A percentile compares a stretch with the other conserved stretches of the same genome.
These are phyloP conservation scores for Conus canariensis DNA, from an alignment of 2,888 invertebrate genomes.

Conservation along the genomic window DNA sequence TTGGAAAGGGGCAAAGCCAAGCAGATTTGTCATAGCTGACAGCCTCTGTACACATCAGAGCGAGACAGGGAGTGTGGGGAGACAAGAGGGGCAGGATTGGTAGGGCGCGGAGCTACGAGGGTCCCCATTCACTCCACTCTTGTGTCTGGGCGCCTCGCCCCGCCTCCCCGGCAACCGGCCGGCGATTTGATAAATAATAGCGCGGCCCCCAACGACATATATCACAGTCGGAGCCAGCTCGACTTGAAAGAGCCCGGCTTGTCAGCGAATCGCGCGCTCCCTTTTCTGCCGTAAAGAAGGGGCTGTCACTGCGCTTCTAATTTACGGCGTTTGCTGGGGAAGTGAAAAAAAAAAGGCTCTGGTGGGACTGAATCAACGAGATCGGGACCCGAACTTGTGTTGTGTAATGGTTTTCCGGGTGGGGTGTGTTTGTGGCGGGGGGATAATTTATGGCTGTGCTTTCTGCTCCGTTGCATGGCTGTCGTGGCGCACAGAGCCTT, in stretches of 20 bases:
- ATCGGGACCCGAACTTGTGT: constrained; percentile 5
- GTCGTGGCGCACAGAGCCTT: constrained; percentile 19
- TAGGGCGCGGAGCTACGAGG: neutral
- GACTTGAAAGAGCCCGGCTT: constrained; percentile 41
- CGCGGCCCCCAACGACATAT: constrained; percentile 33
- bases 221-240: constrained; percentile 25
- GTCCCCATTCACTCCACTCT: neutral
- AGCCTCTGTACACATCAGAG: constrained; percentile 23
- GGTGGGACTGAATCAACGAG: constrained; percentile 16
- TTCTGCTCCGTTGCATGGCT: constrained; percentile 1
- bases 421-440: constrained; percentile 4
- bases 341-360: neutral
- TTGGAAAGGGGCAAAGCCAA: neutral
- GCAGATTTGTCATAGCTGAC: constrained; percentile 41
- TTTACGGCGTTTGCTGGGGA: constrained; percentile 28
- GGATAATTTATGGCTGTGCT: constrained; percentile 1
- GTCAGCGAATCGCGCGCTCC: constrained; percentile 29
- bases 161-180: constrained; percentile 17
- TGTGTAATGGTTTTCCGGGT: constrained; percentile 30
- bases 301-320: constrained; percentile 40
- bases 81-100: neutral
- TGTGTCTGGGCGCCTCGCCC: constrained; percentile 23
- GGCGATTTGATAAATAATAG: constrained; percentile 40
- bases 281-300: constrained; percentile 24
- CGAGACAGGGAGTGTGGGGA: neutral